phyloP scores from a whole-genome alignment of 2,888 invertebrate species.

The Cylloceria caligata region DNA sequence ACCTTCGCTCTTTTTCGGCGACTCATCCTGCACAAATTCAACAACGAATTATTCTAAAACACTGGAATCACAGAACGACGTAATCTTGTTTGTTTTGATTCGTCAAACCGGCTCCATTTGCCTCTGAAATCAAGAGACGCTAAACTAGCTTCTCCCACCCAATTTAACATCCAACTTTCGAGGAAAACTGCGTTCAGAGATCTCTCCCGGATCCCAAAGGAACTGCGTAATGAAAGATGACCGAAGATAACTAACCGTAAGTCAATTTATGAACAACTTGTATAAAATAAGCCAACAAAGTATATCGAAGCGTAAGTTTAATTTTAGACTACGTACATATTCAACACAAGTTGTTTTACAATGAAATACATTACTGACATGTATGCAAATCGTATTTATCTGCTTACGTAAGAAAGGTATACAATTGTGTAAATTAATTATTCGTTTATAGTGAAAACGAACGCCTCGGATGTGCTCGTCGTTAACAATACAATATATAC shows the following conservation, averaged over 20 bases:
- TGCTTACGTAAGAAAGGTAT: background rate
- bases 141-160: conserved; percentile 25
- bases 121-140: conserved; percentile 31
- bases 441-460: background rate
- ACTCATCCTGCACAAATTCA: conserved; percentile 84
- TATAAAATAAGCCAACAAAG: background rate
- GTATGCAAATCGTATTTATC: background rate
- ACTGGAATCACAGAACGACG: conserved; percentile 18
- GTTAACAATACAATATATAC: background rate
- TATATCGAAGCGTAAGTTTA: background rate
- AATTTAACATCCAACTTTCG: too few relatives aligned
- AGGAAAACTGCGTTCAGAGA: conserved; percentile 1
- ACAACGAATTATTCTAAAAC: conserved; percentile 44
- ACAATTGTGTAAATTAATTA: background rate
- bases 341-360: too few relatives aligned
- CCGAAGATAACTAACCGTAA: conserved; percentile 22
- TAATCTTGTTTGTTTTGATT: conserved; percentile 76
- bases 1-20: conserved; percentile 88
- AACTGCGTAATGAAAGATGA: conserved; percentile 21
- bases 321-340: background rate
- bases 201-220: background rate
- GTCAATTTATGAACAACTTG: conserved; percentile 1
- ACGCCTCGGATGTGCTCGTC: background rate
- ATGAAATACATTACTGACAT: background rate
- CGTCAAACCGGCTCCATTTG: conserved; percentile 73